phyloP scores from a whole-genome alignment of 2,113 vertebrate species.

The Lepus americanus region DNA sequence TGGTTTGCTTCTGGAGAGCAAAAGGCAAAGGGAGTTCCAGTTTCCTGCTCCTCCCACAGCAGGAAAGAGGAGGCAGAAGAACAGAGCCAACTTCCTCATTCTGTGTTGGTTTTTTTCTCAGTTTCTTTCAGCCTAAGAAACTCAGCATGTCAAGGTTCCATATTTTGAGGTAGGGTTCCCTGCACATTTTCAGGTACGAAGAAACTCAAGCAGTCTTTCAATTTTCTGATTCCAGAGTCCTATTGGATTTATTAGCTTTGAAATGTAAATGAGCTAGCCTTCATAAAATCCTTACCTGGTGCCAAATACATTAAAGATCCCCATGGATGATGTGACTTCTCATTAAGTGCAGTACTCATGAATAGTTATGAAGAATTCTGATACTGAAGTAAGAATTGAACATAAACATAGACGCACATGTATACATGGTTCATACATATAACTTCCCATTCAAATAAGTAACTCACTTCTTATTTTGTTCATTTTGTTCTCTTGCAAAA shows the following conservation, averaged over 20 bases:
- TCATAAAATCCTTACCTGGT: not conserved
- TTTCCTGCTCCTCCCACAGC: not conserved
- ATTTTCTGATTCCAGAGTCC: not conserved
- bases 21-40: not conserved
- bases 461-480: not conserved
- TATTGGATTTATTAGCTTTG: constrained; percentile 4
- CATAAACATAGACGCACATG: not conserved
- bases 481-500: constrained; percentile 45
- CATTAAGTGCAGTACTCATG: not conserved
- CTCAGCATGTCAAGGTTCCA: not conserved
- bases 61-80: too few relatives aligned
- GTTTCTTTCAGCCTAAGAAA: not conserved
- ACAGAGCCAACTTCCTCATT: not conserved
- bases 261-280: not conserved
- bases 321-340: not conserved
- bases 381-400: not conserved
- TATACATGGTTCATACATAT: not conserved
- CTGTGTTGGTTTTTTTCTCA: not conserved
- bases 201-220: not conserved
- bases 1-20: not conserved
- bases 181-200: not conserved
- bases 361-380: not conserved
- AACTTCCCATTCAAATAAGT: not conserved
- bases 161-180: not conserved
- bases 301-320: not conserved